Percentiles rank a stretch among this genome's conserved stretches.
Evolutionary conservation across 1,140 invertebrate species (phyloP).

Genomic region (Diprion similis): DNA sequence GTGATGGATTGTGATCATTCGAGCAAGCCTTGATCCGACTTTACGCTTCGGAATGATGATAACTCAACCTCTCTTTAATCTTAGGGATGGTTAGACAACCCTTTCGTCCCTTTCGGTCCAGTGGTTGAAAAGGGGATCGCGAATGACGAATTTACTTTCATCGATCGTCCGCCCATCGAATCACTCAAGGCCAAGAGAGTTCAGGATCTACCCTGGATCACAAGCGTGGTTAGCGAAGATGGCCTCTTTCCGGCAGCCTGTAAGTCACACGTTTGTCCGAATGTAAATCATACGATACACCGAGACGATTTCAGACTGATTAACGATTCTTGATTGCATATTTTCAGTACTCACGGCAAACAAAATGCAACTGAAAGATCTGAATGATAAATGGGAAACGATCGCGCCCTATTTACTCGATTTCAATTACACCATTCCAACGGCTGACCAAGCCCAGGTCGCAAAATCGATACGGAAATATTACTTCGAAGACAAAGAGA

Average conservation of each 20-base stretch:
- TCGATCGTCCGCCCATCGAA: constrained; percentile 60
- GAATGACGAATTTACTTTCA: constrained; percentile 54
- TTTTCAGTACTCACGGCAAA: constrained; percentile 59
- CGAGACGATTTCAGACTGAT: too few relatives aligned
- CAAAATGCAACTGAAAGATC: constrained; percentile 52
- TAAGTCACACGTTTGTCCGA: too few relatives aligned
- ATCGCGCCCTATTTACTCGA: constrained; percentile 67
- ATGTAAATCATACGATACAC: too few relatives aligned
- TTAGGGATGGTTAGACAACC: constrained; percentile 29
- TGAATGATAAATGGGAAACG: constrained; percentile 67
- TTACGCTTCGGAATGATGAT: too few relatives aligned
- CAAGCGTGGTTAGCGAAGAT: constrained; percentile 59
- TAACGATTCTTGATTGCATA: too few relatives aligned
- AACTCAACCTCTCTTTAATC: too few relatives aligned
- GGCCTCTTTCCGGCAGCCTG: constrained; percentile 58
- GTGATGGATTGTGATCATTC: neutral
- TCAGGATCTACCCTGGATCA: constrained; percentile 40
- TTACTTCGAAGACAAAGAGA: constrained; percentile 61
- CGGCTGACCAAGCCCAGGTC: constrained; percentile 51
- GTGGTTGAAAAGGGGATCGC: constrained; percentile 53
- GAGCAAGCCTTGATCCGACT: too few relatives aligned
- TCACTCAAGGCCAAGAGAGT: constrained; percentile 62
- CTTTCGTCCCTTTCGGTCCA: constrained; percentile 64
- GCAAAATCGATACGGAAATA: constrained; percentile 63
- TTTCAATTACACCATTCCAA: constrained; percentile 67